Base-by-base conservation (phyloP, 2,113 vertebrate genomes). In the Halichoerus grypus region DNA sequence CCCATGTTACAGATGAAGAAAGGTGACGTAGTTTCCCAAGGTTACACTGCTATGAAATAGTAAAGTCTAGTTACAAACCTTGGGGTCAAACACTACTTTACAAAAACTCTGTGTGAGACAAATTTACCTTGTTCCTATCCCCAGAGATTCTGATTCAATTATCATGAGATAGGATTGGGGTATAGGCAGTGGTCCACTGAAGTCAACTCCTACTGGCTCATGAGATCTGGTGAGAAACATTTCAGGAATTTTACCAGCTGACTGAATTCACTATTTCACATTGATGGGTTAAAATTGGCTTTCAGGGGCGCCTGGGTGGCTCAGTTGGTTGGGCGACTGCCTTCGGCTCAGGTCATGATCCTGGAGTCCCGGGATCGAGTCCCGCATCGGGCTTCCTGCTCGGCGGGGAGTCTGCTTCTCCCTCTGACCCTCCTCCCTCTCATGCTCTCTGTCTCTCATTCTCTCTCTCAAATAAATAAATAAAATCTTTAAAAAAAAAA, bases 91-190 rank as follows among this genome's bases (percentile, higher is more conserved):
- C 33, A 76, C 42, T 76, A 65, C 28, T 65, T 65, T 31, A 33
- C 12, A 86, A 93, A 21, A n/a, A 33, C 33, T 92, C 46, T 77
- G 26, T 63, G 26, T n/a, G n/a, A 65, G 46, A 77, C 59, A 55
- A 67, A 67, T 86, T 39, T 76, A 53, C 69, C 13, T 86, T 33
- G 71, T 26, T 39, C 57, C 7, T 18, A 53, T 31, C 57, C 26
- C 46, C 57, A 76, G 55, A 49, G 24, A 93, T 59, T 93, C 42
- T 93, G 71, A 77, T 93, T 85, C 59, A 63, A 61, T 86, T 77
- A 65, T 31, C 31, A 3, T 65, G 42, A 71, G 11, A 76, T 51
- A 4, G n/a, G 36, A 59, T 76, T 4, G 24, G n/a, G 31, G 13
- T 71, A 14, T 36, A 82, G 36, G 36, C 31, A n/a, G 28, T 26